Percentiles rank a stretch among this genome's conserved stretches.
These are phyloP conservation scores for Momotus momota DNA, from an alignment of 2,797 vertebrate species.

Conservation along the genomic window DNA sequence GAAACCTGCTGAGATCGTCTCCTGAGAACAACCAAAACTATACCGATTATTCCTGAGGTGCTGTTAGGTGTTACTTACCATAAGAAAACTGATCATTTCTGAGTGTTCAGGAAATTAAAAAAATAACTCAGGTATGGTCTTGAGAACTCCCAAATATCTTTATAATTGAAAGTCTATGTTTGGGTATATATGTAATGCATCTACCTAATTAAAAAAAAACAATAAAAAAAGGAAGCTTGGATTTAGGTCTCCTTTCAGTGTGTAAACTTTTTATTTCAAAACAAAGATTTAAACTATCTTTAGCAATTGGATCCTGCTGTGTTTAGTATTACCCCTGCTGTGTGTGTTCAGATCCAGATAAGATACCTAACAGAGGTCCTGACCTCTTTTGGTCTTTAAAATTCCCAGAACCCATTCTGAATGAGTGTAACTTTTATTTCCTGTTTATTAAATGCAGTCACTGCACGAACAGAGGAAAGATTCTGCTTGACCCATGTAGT, in stretches of 20 bases:
- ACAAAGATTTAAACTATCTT: neutral
- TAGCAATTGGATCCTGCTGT: conserved; percentile 2
- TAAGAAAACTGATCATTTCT: neutral
- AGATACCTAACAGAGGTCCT: conserved; percentile 14
- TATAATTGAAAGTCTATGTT: neutral
- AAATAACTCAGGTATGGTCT: neutral
- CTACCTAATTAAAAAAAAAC: neutral
- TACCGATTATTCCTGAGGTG: neutral
- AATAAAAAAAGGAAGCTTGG: neutral
- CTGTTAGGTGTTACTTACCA: neutral
- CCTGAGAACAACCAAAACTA: neutral
- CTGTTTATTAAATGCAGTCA: conserved; percentile 14
- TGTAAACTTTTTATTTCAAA: conserved; percentile 16
- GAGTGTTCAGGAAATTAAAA: neutral
- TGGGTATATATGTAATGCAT: neutral
- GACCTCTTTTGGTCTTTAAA: neutral
- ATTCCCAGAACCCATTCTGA: conserved; percentile 10
- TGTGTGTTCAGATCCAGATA: conserved; percentile 26
- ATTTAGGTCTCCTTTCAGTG: neutral
- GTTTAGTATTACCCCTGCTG: conserved; percentile 18
- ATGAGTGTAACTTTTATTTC: neutral
- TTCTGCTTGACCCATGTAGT: neutral
- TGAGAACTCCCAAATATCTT: neutral
- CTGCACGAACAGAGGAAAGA: neutral
- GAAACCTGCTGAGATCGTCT: neutral